Percentiles rank a stretch among this genome's conserved stretches.
Evolutionary conservation across 2,113 vertebrate species (phyloP).

Genomic region (Mesocricetus auratus): DNA sequence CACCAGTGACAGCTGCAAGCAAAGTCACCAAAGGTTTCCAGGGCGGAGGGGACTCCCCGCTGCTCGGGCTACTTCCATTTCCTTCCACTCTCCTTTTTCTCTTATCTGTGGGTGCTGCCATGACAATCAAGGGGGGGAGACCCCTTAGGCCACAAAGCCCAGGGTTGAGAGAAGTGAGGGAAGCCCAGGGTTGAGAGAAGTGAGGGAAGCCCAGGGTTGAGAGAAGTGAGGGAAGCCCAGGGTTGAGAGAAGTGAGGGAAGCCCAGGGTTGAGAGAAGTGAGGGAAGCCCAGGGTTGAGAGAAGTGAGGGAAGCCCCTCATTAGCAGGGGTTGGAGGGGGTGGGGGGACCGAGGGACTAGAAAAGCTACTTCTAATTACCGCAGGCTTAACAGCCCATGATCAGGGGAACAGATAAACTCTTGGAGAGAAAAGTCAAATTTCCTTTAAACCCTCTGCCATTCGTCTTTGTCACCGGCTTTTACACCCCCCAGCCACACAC

Average conservation of each 20-base stretch:
- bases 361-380: constrained; percentile 82
- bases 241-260: constrained; percentile 81
- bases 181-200: constrained; percentile 80
- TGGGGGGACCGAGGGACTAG: not conserved
- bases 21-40: constrained; percentile 81
- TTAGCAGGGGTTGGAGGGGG: constrained; percentile 75
- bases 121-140: constrained; percentile 63
- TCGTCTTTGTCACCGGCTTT: constrained; percentile 56
- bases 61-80: constrained; percentile 79
- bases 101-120: constrained; percentile 77
- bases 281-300: no score
- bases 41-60: constrained; percentile 81
- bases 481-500: not conserved
- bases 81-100: constrained; percentile 79
- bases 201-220: constrained; percentile 79
- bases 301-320: constrained; percentile 84
- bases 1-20: constrained; percentile 87
- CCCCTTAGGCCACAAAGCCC: constrained; percentile 84
- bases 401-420: constrained; percentile 79
- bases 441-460: constrained; percentile 62
- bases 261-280: no score
- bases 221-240: constrained; percentile 80
- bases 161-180: constrained; percentile 80
- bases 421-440: constrained; percentile 75
- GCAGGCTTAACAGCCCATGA: constrained; percentile 70